A percentile compares a stretch with the other conserved stretches of the same genome.
Conservation (phyloP, 2,797 vertebrate species). For the Rhinoraja longicauda region DNA sequence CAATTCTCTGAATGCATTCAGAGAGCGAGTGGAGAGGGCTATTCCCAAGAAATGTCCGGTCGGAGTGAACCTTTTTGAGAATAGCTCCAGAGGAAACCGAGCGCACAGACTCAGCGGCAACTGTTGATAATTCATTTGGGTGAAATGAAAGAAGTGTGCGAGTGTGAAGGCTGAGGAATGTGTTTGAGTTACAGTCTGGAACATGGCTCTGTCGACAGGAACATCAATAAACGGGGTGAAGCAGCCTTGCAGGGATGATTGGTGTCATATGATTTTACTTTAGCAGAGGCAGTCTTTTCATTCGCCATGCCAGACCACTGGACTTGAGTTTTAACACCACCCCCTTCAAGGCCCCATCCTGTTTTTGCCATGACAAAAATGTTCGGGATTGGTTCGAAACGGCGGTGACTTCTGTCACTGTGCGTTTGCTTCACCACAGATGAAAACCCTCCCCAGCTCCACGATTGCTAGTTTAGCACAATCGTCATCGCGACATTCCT, state of each 20-base stretch:
- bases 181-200: not conserved
- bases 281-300: not conserved
- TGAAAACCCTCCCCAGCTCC: too few relatives aligned
- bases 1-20: too few relatives aligned
- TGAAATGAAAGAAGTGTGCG: not conserved
- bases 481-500: not conserved
- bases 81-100: not conserved
- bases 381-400: not conserved
- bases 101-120: not conserved
- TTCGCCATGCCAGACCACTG: not conserved
- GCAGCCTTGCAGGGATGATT: not conserved
- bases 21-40: not conserved
- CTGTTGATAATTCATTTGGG: not conserved
- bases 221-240: not conserved
- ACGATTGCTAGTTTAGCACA: not conserved
- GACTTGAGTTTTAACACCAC: not conserved
- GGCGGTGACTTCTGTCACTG: not conserved
- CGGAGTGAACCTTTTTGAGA: not conserved
- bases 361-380: not conserved
- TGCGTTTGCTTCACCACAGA: not conserved
- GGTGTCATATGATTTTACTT: not conserved
- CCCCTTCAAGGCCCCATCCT: slow-evolving; percentile 24
- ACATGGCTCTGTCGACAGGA: not conserved
- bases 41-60: not conserved
- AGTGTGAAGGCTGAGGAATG: not conserved